Evolutionary conservation across 2,797 vertebrate species (phyloP), one percentile per base, ranked within the genome.

Genomic region (Cyclura pinguis): DNA sequence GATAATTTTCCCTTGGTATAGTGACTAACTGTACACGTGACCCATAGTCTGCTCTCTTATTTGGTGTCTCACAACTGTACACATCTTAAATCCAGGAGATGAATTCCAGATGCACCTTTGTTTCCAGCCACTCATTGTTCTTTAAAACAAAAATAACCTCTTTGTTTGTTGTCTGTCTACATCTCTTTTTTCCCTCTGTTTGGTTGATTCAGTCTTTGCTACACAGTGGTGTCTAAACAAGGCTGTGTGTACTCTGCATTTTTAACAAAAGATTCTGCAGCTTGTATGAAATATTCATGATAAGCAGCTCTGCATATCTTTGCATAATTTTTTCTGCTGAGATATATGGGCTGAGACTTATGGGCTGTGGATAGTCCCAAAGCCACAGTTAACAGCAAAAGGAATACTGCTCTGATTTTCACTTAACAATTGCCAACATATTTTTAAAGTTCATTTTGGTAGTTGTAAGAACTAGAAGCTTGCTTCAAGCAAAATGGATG

Each of bases 41-140:
- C 47, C n/a, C 64, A 29, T 27, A 12, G 52, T 35, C 64, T 72
- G 78, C 14, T 27, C 18, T 72, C n/a, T 55, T 27, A 20, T 35
- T 81, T 74, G 57, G 13, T 88, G 73, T n/a, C 32, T 69, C n/a
- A 88, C 16, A 10, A 55, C 81, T 6, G 1, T 55, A 16, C 47
- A 72, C 55, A 64, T 20, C 7, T 90, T 38, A 90, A 93, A 29
- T 88, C 59, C 77, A 89, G 87, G 47, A 5, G 89, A 64, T 85
- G 89, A 88, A 95, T 94, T 95, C 94, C 96, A 96, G 96, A 95
- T 96, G 95, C 95, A 95, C 88, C 94, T 95, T 95, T 95, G 91
- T 94, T 93, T 92, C 86, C 2, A 94, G 91, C 59, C 88, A 42
- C 1, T 92, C 89, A 90, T 42, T 47, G 38, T 47, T 24, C 32